These are phyloP conservation scores for Neostethus bicornis DNA, from an alignment of 2,797 vertebrate genomes.

Conservation along the genomic window DNA sequence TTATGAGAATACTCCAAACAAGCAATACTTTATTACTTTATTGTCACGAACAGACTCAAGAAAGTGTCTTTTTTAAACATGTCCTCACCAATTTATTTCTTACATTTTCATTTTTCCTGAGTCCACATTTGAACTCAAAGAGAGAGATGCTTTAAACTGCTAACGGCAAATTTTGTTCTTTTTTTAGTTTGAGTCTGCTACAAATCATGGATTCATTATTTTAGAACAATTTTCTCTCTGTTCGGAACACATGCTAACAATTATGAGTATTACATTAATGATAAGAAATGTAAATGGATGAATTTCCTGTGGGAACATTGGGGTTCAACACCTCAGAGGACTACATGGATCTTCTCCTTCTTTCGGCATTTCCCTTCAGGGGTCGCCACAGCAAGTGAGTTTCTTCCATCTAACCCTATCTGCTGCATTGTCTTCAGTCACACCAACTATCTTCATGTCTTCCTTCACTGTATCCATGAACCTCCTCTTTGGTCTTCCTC, in stretches of 20 bases:
- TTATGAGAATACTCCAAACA: slow-evolving; percentile 5
- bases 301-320: not conserved
- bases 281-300: not conserved
- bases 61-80: slow-evolving; percentile 19
- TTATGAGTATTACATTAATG: not conserved
- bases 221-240: slow-evolving; percentile 20
- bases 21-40: slow-evolving; percentile 8
- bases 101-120: not conserved
- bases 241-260: no score
- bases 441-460: no score
- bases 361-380: no score
- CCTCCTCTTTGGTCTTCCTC: no score
- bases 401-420: no score
- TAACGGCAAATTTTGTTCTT: slow-evolving; percentile 18
- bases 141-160: slow-evolving; percentile 23
- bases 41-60: slow-evolving; percentile 4
- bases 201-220: slow-evolving; percentile 15
- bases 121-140: slow-evolving; percentile 33
- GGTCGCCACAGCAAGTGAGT: no score
- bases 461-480: no score
- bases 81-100: slow-evolving; percentile 6
- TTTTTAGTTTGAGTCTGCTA: slow-evolving; percentile 16
- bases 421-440: no score
- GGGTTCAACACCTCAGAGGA: no score
- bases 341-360: no score